Evolutionary conservation across 2,888 invertebrate species (phyloP).

Genomic region (Junonia oenone): DNA sequence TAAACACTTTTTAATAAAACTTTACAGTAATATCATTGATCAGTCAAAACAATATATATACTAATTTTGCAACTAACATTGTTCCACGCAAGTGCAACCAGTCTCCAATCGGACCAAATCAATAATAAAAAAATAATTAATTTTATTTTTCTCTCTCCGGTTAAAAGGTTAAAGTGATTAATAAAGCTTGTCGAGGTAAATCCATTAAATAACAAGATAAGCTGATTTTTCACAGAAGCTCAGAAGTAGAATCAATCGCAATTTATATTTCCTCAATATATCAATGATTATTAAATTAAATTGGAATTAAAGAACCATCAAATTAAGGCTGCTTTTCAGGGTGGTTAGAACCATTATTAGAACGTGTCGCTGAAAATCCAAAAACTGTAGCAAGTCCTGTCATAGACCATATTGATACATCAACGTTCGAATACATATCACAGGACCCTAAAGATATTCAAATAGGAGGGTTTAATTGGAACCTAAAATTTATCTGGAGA

Average conservation of each 20-base stretch:
- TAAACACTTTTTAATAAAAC: no score
- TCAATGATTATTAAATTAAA: no score
- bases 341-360: constrained; percentile 94
- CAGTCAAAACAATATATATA: no score
- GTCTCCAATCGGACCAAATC: no score
- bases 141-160: neutral
- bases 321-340: no score
- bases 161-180: neutral
- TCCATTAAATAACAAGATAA: neutral
- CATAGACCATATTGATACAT: constrained; percentile 93
- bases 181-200: neutral
- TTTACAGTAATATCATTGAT: no score
- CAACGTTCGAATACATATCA: constrained; percentile 91
- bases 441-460: constrained; percentile 86
- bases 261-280: no score
- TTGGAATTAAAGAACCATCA: no score
- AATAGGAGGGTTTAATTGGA: constrained; percentile 94
- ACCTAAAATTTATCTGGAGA: constrained; percentile 96
- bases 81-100: no score
- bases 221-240: neutral
- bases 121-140: no score
- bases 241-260: no score
- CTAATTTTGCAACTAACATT: no score
- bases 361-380: constrained; percentile 85
- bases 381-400: constrained; percentile 94